Conservation (phyloP, 2,113 vertebrate species). For the Uria lomvia region DNA sequence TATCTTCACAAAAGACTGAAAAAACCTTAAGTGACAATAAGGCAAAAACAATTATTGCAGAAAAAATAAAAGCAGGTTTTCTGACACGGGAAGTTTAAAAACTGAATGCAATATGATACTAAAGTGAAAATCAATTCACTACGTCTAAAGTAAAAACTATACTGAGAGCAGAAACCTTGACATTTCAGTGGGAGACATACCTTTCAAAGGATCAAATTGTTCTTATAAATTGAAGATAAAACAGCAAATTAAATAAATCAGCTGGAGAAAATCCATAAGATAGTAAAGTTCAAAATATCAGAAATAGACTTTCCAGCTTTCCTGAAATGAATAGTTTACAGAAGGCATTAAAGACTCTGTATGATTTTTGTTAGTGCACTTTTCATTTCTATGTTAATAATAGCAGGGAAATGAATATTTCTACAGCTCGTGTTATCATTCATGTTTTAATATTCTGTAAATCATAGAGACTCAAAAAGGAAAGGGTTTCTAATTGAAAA, state of each 20-base stretch:
- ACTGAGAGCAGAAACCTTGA: neutral
- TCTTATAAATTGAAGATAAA: neutral
- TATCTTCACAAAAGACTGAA: neutral
- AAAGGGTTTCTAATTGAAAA: neutral
- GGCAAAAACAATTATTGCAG: neutral
- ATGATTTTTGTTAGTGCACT: neutral
- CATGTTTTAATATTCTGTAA: neutral
- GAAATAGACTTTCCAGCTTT: neutral
- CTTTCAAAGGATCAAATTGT: neutral
- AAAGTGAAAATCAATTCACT: neutral
- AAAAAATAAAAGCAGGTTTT: neutral
- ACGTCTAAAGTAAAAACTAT: neutral
- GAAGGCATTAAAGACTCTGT: neutral
- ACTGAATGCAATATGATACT: neutral
- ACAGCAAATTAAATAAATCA: neutral
- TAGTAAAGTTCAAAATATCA: neutral
- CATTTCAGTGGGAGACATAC: neutral
- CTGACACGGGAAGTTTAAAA: neutral
- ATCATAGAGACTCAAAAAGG: neutral
- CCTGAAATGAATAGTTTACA: neutral
- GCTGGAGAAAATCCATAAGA: neutral
- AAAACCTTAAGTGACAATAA: neutral
- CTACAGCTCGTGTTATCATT: neutral
- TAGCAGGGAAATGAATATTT: fast-evolving
- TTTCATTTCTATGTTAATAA: neutral